A percentile compares a stretch with the other conserved stretches of the same genome.
phyloP scores from a whole-genome alignment of 2,797 vertebrate species.

The Oryzias sinensis region DNA sequence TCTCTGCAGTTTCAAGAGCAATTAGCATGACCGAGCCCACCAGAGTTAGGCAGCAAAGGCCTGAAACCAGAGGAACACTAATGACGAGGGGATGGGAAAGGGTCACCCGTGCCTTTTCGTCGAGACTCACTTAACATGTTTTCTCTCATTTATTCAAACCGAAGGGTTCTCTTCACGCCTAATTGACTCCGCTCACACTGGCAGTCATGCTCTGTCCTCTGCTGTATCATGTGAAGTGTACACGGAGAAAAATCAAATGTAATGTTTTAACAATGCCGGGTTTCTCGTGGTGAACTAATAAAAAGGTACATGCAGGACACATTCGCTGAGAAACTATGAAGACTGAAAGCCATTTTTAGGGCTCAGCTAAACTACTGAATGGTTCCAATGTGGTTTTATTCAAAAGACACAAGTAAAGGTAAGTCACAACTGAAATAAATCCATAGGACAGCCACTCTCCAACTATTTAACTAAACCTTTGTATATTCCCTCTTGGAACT shows the following conservation, averaged over 20 bases:
- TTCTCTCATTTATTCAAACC: slow-evolving; percentile 46
- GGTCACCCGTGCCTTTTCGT: slow-evolving; percentile 42
- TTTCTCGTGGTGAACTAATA: slow-evolving; percentile 35
- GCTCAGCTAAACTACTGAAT: no score
- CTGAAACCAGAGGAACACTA: slow-evolving; percentile 44
- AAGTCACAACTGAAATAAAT: no score
- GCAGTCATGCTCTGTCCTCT: slow-evolving; percentile 41
- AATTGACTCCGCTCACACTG: slow-evolving; percentile 57
- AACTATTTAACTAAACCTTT: no score
- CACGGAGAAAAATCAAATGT: slow-evolving; percentile 23
- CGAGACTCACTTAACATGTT: slow-evolving; percentile 41
- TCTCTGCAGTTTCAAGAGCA: slow-evolving; percentile 65
- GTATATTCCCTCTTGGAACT: no score
- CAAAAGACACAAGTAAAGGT: no score
- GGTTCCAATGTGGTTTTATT: no score
- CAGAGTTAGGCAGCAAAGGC: slow-evolving; percentile 42
- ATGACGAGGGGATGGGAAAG: slow-evolving; percentile 57
- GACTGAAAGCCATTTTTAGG: slow-evolving; percentile 4
- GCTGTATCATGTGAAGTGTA: slow-evolving; percentile 33
- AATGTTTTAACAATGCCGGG: slow-evolving; percentile 23
- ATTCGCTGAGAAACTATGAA: slow-evolving; percentile 10
- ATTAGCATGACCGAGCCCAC: slow-evolving; percentile 59
- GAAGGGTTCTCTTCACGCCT: slow-evolving; percentile 57
- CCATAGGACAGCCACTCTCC: no score
- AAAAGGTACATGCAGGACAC: slow-evolving; percentile 18